These are phyloP conservation scores for Telmatherina bonti DNA, from an alignment of 2,797 vertebrate genomes.

Conservation along the genomic window DNA sequence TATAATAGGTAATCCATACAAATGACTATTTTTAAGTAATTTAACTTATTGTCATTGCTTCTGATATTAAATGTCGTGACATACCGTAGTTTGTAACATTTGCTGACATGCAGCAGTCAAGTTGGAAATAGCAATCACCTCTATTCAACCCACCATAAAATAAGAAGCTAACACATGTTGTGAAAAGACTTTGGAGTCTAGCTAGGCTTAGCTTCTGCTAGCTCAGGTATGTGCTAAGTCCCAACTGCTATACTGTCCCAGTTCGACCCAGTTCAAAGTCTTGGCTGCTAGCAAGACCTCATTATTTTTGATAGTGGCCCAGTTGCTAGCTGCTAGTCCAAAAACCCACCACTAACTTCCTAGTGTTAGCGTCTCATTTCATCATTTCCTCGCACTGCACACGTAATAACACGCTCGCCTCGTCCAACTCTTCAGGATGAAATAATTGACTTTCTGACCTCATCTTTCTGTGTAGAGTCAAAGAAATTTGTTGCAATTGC, in stretches of 20 bases:
- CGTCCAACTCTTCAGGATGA: not conserved
- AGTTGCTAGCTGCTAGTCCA: not conserved
- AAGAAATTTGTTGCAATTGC: not conserved
- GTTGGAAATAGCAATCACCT: not conserved
- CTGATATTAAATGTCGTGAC: not conserved
- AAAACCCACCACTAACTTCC: too few relatives aligned
- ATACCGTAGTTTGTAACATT: not conserved
- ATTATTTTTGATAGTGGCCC: not conserved
- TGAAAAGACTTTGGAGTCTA: not conserved
- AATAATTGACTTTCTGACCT: not conserved
- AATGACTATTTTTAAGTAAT: not conserved
- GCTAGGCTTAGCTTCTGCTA: not conserved
- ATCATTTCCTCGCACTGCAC: not conserved
- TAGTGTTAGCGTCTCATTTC: too few relatives aligned
- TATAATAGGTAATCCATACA: not conserved
- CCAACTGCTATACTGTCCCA: too few relatives aligned
- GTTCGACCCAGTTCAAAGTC: not conserved
- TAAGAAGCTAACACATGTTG: not conserved
- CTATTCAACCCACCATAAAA: not conserved
- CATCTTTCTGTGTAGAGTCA: not conserved
- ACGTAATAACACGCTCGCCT: not conserved
- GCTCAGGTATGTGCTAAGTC: too few relatives aligned
- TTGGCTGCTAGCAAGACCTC: not conserved
- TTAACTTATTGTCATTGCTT: not conserved
- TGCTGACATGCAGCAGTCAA: not conserved